Conservation (phyloP, 2,888 invertebrate species). For the Zygaena filipendulae region DNA sequence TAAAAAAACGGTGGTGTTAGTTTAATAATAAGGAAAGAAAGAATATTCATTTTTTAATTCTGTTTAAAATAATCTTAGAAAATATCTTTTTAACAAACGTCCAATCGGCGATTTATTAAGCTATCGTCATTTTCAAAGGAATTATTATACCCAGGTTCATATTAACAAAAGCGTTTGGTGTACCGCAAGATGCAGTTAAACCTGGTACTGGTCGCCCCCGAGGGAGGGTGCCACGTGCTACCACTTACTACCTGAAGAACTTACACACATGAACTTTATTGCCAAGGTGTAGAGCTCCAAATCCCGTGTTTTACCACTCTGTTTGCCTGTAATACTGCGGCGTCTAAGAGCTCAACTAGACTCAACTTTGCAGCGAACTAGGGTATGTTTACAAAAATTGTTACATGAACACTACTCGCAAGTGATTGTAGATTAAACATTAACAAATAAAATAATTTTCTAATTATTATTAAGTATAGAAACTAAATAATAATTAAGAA, state of each 20-base stretch:
- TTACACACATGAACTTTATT: conserved; percentile 30
- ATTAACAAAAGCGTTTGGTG: conserved; percentile 49
- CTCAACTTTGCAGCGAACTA: no score
- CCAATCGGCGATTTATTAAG: conserved; percentile 13
- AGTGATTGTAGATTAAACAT: no score
- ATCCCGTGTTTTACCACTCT: conserved; percentile 31
- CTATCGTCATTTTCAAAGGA: conserved; percentile 36
- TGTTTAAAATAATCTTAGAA: no score
- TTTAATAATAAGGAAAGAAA: no score
- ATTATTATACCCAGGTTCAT: conserved; percentile 52
- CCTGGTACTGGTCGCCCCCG: conserved; percentile 36
- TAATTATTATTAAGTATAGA: no score
- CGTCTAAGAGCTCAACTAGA: conserved; percentile 51
- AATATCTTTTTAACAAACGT: no score
- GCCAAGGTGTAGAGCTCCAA: conserved; percentile 33
- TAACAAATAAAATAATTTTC: no score
- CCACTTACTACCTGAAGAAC: conserved; percentile 55
- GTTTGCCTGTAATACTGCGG: conserved; percentile 37
- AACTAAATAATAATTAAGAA: no score
- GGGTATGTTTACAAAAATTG: no score
- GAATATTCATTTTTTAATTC: no score
- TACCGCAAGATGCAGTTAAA: conserved; percentile 55
- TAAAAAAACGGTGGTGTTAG: no score
- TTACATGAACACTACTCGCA: no score
- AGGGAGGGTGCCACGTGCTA: conserved; percentile 50